A percentile compares a stretch with the other conserved stretches of the same genome.
Conservation (phyloP, 2,797 vertebrate genomes). For the Sebastes itinus region DNA sequence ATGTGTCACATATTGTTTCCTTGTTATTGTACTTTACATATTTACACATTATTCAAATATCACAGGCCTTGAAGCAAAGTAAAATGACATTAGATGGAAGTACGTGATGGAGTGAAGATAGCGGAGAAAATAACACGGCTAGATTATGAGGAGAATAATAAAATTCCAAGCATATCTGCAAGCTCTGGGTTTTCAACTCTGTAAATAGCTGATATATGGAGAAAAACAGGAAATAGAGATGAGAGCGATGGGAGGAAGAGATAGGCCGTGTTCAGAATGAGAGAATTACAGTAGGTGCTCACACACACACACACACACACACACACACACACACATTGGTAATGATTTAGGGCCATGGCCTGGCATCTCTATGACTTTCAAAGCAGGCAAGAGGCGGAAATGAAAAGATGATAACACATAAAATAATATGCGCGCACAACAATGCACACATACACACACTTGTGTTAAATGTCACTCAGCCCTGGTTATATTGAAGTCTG, state of each 20-base stretch:
- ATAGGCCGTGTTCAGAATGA: slow-evolving; percentile 42
- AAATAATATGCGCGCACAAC: slow-evolving; percentile 55
- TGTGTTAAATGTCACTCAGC: slow-evolving; percentile 68
- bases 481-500: slow-evolving; percentile 63
- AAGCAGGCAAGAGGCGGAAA: slow-evolving; percentile 63
- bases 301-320: too few species aligned
- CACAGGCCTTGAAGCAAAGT: background rate
- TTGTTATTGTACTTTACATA: background rate
- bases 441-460: slow-evolving; percentile 30
- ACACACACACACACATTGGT: background rate
- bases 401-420: slow-evolving; percentile 69
- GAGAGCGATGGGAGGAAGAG: slow-evolving; percentile 54
- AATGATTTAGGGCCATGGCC: slow-evolving; percentile 54
- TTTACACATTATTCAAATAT: slow-evolving; percentile 10
- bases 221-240: slow-evolving; percentile 70
- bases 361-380: slow-evolving; percentile 63
- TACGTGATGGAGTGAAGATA: background rate
- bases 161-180: slow-evolving; percentile 38
- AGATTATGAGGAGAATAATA: slow-evolving; percentile 52
- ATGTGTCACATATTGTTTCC: background rate
- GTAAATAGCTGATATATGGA: slow-evolving; percentile 66
- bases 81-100: slow-evolving; percentile 1
- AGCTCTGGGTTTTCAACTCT: slow-evolving; percentile 41
- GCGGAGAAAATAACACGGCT: slow-evolving; percentile 15
- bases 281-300: slow-evolving; percentile 44